Evolutionary conservation across 2,888 invertebrate species (phyloP), one percentile per base, ranked within the genome.

Genomic region (Lycia hirtaria): DNA sequence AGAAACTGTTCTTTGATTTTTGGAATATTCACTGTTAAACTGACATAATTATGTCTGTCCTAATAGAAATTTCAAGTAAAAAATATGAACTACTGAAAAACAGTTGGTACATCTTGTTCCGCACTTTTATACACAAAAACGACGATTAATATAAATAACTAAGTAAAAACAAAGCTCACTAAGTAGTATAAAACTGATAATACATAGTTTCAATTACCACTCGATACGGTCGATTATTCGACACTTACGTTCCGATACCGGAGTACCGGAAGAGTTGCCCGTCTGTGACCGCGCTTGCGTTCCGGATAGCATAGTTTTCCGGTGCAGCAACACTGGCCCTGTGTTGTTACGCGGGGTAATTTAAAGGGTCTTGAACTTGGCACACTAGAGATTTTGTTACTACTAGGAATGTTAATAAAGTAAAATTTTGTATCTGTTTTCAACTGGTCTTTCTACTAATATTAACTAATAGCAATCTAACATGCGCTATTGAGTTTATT

Each of bases 281-380:
- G 71, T 56, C 75, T 78, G 82, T 78, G 75, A 81, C 81, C 71
- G 75, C 67, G 52, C 61, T 52, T 53, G 30, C 72, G 78, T 81
- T 81, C 75, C 78, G 78, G 72, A 68, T 73, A 64, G 73, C 71
- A 65, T 73, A 70, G 64, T 67, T 73, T 83, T 81, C 83, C 83
- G 75, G 71, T 65, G 65, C 66, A 56, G 72, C 67, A 72, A 68
- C 68, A 65, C 65, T 70, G 62, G 68, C 71, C 63, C 68, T 76
- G 64, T 73, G 19, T 56, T n/a, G 4, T 14, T 3, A 49, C 58
- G 43, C 53, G 57, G 37, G 52, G 43, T 49, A 33, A 56, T 53
- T 53, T 51, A 30, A 22, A 47, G 41, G 28, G 17, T 9, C 37
- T 52, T 57, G 52, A 57, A 47, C 51, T 57, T 32, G 9, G 9